Evolutionary conservation across 2,113 vertebrate genomes (phyloP).

Genomic region (Triplophysa tibetana): DNA sequence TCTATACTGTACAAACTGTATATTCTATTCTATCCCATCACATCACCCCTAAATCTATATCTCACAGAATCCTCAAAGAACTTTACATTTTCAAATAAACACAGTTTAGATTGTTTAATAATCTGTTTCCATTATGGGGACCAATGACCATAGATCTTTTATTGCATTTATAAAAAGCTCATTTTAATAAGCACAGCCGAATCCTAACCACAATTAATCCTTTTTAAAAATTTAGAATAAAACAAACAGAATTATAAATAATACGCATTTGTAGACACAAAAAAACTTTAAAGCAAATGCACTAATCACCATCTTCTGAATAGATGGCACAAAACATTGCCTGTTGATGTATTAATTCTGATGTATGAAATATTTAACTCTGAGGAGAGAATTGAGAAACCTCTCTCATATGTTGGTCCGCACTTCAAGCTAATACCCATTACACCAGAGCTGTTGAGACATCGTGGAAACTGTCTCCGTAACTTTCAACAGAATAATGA

Average conservation of each 20-base stretch:
- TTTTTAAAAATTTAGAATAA: not conserved
- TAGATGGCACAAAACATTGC: not conserved
- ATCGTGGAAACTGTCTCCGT: not conserved
- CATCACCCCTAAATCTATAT: too few species aligned
- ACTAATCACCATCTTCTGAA: not conserved
- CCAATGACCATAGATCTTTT: too few species aligned
- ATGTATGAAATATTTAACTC: constrained; percentile 3
- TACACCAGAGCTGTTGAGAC: not conserved
- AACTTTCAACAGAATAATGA: not conserved
- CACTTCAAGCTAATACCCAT: not conserved
- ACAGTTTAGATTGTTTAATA: too few species aligned
- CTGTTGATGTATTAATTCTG: not conserved
- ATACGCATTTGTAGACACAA: not conserved
- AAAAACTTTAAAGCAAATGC: not conserved
- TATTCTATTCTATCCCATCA: too few species aligned
- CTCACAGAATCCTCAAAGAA: too few species aligned
- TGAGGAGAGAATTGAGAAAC: not conserved
- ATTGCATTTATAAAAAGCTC: too few species aligned
- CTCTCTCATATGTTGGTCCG: not conserved
- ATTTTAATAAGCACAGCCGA: too few species aligned
- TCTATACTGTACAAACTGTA: too few species aligned
- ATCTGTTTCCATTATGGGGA: too few species aligned
- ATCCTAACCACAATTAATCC: too few species aligned
- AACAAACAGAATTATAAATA: not conserved
- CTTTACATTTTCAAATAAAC: too few species aligned